phyloP scores from a whole-genome alignment of 2,113 vertebrate genomes.

The Pterophyllum scalare region DNA sequence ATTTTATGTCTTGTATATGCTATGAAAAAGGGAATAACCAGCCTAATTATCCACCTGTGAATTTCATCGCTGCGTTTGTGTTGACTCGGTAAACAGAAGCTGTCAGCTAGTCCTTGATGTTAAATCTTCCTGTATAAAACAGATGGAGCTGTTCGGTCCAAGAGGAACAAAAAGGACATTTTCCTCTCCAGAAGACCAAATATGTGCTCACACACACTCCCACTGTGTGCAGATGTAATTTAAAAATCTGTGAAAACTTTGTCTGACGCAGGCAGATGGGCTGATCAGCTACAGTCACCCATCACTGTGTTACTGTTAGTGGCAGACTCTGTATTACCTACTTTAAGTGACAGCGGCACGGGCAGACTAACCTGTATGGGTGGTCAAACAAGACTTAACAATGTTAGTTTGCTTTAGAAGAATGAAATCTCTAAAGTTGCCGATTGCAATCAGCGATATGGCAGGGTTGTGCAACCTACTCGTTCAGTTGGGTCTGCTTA shows the following conservation, averaged over 20 bases:
- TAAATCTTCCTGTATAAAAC: neutral
- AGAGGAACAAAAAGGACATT: slow-evolving; percentile 9
- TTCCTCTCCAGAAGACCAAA: neutral
- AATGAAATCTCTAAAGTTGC: neutral
- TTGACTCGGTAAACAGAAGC: neutral
- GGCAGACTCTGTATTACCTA: slow-evolving; percentile 9
- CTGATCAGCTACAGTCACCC: neutral
- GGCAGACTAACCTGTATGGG: slow-evolving; percentile 49
- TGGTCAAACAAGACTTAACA: slow-evolving; percentile 21
- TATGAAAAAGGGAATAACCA: slow-evolving; percentile 14
- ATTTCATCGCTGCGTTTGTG: slow-evolving; percentile 29
- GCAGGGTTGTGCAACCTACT: too few relatives aligned
- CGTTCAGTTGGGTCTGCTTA: too few relatives aligned
- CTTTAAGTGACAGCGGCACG: slow-evolving; percentile 42
- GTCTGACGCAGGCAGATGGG: neutral
- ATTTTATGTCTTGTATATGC: neutral
- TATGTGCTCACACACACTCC: neutral
- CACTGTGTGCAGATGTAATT: neutral
- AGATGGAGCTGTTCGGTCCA: neutral
- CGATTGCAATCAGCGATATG: too few relatives aligned
- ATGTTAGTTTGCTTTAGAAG: slow-evolving; percentile 52
- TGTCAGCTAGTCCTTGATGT: neutral
- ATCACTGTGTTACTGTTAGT: neutral
- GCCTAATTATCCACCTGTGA: slow-evolving; percentile 28
- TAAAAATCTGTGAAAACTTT: neutral